These are phyloP conservation scores for Gavialis gangeticus DNA, from an alignment of 2,113 vertebrate genomes.

Conservation along the genomic window DNA sequence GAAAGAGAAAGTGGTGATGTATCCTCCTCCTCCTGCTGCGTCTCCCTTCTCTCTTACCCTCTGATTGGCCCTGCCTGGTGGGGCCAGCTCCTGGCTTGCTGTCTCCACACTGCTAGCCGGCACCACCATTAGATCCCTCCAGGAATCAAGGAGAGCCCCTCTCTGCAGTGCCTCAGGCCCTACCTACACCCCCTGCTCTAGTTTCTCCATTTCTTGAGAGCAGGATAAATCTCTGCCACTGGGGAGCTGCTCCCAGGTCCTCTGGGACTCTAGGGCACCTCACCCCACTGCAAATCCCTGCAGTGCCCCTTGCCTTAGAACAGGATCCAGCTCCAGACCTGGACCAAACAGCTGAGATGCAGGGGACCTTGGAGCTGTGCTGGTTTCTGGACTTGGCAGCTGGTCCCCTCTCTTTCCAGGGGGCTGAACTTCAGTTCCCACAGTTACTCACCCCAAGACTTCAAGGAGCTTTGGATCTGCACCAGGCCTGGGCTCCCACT, in stretches of 20 bases:
- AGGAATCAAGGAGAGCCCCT: background rate
- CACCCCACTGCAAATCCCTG: background rate
- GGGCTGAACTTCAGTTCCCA: background rate
- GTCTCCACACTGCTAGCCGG: rapidly evolving
- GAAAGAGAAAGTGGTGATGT: conserved; percentile 92
- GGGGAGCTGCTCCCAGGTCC: background rate
- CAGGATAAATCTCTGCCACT: rapidly evolving
- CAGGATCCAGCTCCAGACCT: background rate
- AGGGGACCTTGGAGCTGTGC: background rate
- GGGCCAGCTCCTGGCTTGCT: background rate
- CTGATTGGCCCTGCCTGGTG: background rate
- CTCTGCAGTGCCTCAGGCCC: rapidly evolving
- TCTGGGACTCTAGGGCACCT: background rate
- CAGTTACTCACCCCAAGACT: background rate
- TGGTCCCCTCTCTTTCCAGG: background rate
- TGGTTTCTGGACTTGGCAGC: background rate
- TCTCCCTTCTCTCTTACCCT: background rate
- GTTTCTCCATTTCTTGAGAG: background rate
- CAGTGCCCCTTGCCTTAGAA: too few species aligned
- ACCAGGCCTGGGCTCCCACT: background rate
- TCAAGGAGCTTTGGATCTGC: background rate
- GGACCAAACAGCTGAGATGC: background rate
- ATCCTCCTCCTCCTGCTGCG: background rate
- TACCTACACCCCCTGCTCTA: rapidly evolving
- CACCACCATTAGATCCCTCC: background rate